A percentile compares a stretch with the other conserved stretches of the same genome.
phyloP scores from a whole-genome alignment of 2,888 invertebrate species.

The Cynaeus angustus region DNA sequence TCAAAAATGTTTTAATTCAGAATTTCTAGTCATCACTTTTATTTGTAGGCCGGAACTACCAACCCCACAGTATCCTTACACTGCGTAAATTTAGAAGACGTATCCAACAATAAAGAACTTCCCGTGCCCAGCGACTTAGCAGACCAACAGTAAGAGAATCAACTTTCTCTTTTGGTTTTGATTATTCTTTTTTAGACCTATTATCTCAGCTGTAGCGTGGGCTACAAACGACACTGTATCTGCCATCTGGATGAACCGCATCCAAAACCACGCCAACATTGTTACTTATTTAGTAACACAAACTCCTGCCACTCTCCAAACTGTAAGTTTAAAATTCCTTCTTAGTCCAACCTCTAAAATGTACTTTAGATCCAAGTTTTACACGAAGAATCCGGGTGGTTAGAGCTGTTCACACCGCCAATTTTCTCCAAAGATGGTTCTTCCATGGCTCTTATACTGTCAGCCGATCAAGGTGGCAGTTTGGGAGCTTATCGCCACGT shows the following conservation, averaged over 20 bases:
- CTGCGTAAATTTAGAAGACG: constrained; percentile 74
- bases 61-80: constrained; percentile 81
- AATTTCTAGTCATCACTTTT: not conserved
- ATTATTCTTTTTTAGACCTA: constrained; percentile 69
- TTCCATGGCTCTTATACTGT: constrained; percentile 82
- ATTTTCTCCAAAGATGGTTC: constrained; percentile 80
- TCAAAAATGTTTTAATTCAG: too few species aligned
- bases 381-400: constrained; percentile 80
- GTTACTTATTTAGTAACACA: constrained; percentile 61
- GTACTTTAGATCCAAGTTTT: constrained; percentile 71
- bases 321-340: constrained; percentile 35
- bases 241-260: constrained; percentile 91
- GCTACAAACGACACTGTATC: constrained; percentile 80
- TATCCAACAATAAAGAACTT: constrained; percentile 60
- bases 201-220: constrained; percentile 84
- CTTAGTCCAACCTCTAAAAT: constrained; percentile 2
- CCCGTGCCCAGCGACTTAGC: constrained; percentile 62
- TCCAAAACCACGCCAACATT: constrained; percentile 82
- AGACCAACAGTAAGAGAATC: constrained; percentile 61
- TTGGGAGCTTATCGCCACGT: constrained; percentile 80
- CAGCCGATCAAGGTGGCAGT: constrained; percentile 77
- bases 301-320: constrained; percentile 44
- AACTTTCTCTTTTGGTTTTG: not conserved
- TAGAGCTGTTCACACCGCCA: constrained; percentile 84
- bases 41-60: constrained; percentile 77